Evolutionary conservation across 2,113 vertebrate genomes (phyloP).

Genomic region (Synchiropus splendidus): DNA sequence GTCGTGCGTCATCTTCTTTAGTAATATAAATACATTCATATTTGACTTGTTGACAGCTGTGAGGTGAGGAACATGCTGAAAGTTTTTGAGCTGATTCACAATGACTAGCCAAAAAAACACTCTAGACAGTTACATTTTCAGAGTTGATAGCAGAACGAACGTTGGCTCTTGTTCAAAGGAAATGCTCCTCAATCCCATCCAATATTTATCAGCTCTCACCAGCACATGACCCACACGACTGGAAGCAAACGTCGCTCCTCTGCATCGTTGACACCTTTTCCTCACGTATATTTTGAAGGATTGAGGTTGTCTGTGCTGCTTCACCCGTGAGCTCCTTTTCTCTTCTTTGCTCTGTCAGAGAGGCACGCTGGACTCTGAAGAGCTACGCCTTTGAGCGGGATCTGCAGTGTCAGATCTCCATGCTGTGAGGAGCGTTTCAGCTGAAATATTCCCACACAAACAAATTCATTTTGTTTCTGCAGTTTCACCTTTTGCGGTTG

Average conservation of each 20-base stretch:
- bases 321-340: background rate
- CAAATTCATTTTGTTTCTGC: no score
- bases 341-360: constrained; percentile 4
- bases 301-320: background rate
- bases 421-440: background rate
- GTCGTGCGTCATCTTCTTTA: no score
- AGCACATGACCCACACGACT: constrained; percentile 15
- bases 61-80: no score
- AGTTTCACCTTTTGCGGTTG: no score
- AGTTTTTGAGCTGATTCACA: no score
- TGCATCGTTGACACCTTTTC: background rate
- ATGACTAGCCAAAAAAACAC: no score
- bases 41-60: no score
- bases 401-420: constrained; percentile 1
- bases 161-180: background rate
- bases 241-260: constrained; percentile 2
- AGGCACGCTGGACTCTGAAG: background rate
- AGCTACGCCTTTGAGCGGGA: no score
- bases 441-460: no score
- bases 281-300: no score
- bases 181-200: constrained; percentile 19
- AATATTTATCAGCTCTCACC: constrained; percentile 28
- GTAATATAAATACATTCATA: no score
- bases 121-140: constrained; percentile 9
- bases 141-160: constrained; percentile 16